Evolutionary conservation across 2,888 invertebrate species (phyloP).

Genomic region (Conchocele bisecta): DNA sequence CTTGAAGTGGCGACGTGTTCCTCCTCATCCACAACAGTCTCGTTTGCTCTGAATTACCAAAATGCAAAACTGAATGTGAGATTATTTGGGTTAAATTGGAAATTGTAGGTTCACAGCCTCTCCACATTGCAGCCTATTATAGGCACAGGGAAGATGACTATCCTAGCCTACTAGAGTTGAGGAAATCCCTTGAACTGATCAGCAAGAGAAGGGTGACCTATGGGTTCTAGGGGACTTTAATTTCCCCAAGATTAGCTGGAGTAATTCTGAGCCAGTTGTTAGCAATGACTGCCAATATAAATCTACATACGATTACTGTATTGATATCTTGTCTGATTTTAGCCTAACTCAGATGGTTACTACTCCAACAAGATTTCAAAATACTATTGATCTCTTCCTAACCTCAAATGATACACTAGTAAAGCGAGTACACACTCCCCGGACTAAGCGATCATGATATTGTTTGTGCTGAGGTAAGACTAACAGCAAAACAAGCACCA

Average conservation of each 20-base stretch:
- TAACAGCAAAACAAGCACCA: too few species aligned
- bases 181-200: neutral
- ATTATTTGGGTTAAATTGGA: constrained; percentile 6
- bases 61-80: neutral
- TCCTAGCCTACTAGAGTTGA: neutral
- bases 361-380: neutral
- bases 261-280: neutral
- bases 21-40: neutral
- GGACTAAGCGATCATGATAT: too few species aligned
- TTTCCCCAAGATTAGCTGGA: neutral
- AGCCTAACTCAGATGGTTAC: neutral
- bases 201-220: neutral
- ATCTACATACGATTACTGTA: neutral
- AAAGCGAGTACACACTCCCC: too few species aligned
- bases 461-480: too few species aligned
- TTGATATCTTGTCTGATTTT: neutral
- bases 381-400: neutral
- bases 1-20: neutral
- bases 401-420: too few species aligned
- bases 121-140: neutral
- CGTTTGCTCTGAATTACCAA: neutral
- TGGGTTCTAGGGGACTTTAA: constrained; percentile 6
- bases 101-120: neutral
- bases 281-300: neutral
- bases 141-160: neutral